Conservation (phyloP, 2,888 invertebrate genomes). For the Salticus scenicus region DNA sequence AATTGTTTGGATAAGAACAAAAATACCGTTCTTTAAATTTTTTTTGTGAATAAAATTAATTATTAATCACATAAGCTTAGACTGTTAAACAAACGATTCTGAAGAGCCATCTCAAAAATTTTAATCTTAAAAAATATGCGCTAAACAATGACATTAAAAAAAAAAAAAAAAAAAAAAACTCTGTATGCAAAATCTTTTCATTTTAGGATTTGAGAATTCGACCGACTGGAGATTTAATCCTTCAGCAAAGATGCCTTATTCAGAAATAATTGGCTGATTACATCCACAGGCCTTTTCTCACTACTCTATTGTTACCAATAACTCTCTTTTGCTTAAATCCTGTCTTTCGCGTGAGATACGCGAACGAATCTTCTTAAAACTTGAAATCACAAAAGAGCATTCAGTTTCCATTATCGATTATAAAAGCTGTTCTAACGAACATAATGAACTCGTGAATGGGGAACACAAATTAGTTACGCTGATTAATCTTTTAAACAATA, state of each 20-base stretch:
- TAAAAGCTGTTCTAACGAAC: not conserved
- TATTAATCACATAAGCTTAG: no score
- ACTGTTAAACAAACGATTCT: no score
- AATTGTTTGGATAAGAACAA: no score
- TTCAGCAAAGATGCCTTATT: not conserved
- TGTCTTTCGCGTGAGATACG: not conserved
- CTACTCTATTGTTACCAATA: not conserved
- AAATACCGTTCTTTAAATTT: no score
- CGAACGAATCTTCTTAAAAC: not conserved
- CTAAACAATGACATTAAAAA: no score
- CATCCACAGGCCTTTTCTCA: not conserved
- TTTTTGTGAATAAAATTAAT: no score
- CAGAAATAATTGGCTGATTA: conserved; percentile 7
- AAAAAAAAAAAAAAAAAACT: no score
- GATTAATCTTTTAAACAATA: not conserved
- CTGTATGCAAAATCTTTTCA: not conserved
- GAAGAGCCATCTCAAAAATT: no score
- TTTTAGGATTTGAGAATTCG: not conserved
- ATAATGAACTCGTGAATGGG: not conserved
- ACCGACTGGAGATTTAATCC: not conserved
- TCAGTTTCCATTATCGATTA: not conserved
- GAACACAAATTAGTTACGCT: not conserved
- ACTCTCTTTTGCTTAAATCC: not conserved
- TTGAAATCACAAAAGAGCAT: not conserved
- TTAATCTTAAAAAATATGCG: no score